A percentile compares a stretch with the other conserved stretches of the same genome.
These are phyloP conservation scores for Paramuricea clavata DNA, from an alignment of 92 coral and sea anemone genomes.

Conservation along the genomic window DNA sequence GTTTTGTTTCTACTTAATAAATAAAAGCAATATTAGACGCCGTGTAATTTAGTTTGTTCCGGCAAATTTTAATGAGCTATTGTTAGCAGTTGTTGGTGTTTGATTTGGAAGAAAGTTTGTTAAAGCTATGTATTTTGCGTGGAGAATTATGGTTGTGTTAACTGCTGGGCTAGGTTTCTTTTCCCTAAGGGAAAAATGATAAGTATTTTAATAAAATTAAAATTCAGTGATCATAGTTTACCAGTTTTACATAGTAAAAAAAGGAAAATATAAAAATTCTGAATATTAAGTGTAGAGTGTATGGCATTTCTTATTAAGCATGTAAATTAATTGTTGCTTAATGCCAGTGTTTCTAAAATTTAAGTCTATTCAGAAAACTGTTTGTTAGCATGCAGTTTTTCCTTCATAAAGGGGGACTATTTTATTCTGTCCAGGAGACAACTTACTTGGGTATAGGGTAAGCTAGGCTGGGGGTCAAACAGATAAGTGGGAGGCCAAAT, in stretches of 20 bases:
- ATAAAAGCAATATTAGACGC: conserved; percentile 8
- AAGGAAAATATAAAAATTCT: too few relatives aligned
- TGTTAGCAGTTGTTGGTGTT: not conserved
- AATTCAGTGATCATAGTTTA: too few relatives aligned
- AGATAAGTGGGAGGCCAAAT: not conserved
- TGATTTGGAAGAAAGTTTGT: not conserved
- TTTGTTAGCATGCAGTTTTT: not conserved
- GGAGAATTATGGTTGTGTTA: too few relatives aligned
- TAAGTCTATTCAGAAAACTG: too few relatives aligned
- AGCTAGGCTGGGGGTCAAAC: not conserved
- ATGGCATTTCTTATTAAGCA: too few relatives aligned
- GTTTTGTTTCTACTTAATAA: not conserved
- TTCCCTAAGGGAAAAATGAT: too few relatives aligned
- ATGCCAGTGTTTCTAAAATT: too few relatives aligned
- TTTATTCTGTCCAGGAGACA: not conserved
- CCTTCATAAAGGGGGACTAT: not conserved
- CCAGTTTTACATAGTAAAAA: not conserved
- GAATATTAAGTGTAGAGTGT: too few relatives aligned
- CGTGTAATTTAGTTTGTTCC: conserved; percentile 5
- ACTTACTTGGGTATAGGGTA: not conserved
- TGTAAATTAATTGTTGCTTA: too few relatives aligned
- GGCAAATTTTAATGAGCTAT: conserved; percentile 7
- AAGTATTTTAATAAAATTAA: too few relatives aligned
- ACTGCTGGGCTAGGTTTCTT: too few relatives aligned
- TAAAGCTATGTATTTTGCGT: not conserved